These are phyloP conservation scores for Karalla daura DNA, from an alignment of 2,797 vertebrate species.

Conservation along the genomic window DNA sequence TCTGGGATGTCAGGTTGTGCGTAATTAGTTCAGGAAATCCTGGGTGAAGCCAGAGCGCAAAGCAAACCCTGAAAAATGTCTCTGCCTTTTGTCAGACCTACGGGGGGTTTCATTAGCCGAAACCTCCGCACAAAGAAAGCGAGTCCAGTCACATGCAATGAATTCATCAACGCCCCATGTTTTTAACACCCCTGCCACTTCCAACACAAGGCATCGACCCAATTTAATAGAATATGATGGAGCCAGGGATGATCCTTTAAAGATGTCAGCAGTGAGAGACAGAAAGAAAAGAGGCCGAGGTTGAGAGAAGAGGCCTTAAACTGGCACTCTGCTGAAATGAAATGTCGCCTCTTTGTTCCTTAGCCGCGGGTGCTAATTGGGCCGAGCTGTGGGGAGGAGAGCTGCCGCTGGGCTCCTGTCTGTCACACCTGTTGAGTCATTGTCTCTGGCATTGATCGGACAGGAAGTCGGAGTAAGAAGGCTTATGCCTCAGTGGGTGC, in stretches of 20 bases:
- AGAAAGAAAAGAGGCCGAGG: conserved; percentile 74
- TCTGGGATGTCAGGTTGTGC: background rate
- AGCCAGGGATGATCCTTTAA: conserved; percentile 78
- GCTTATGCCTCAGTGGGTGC: conserved; percentile 73
- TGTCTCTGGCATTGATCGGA: conserved; percentile 82
- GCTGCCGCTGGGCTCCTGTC: conserved; percentile 80
- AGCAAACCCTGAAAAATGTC: conserved; percentile 62
- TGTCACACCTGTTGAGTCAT: conserved; percentile 85
- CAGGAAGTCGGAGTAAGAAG: conserved; percentile 76
- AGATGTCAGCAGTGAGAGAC: conserved; percentile 81
- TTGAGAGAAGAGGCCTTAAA: conserved; percentile 80
- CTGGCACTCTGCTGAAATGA: conserved; percentile 82
- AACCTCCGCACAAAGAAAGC: conserved; percentile 72
- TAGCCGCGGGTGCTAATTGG: conserved; percentile 81
- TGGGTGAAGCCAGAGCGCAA: conserved; percentile 15
- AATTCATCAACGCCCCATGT: conserved; percentile 85
- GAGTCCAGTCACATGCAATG: conserved; percentile 80
- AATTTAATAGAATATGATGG: conserved; percentile 74
- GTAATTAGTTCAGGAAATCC: conserved; percentile 31
- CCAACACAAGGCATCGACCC: conserved; percentile 80
- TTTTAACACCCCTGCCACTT: conserved; percentile 76
- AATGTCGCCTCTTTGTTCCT: conserved; percentile 83
- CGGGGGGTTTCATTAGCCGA: conserved; percentile 74
- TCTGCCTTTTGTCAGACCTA: conserved; percentile 74
- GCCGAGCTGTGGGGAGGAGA: conserved; percentile 73